A percentile compares a stretch with the other conserved stretches of the same genome.
phyloP scores from a whole-genome alignment of 1,140 invertebrate species.

The Periplaneta americana region DNA sequence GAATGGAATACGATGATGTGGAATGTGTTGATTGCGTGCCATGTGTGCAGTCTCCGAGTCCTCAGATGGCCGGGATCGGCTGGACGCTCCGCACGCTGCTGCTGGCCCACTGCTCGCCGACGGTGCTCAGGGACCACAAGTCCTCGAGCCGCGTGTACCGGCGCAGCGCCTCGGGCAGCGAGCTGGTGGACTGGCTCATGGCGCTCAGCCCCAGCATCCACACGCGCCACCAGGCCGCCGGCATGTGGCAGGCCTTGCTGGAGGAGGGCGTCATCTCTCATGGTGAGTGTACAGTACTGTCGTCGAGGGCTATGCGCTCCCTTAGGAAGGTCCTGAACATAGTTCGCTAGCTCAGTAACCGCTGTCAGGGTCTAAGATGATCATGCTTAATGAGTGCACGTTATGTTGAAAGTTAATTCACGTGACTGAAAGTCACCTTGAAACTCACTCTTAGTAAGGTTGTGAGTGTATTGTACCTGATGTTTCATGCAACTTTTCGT shows the following conservation, averaged over 20 bases:
- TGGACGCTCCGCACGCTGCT: slow-evolving; percentile 64
- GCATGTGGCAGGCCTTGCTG: slow-evolving; percentile 80
- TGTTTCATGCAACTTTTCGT: too few relatives aligned
- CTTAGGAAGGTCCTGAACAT: too few relatives aligned
- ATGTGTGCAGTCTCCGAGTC: slow-evolving; percentile 47
- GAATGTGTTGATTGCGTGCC: neutral
- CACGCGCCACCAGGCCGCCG: slow-evolving; percentile 67
- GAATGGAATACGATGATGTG: too few relatives aligned
- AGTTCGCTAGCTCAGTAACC: too few relatives aligned
- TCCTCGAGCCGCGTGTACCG: slow-evolving; percentile 50
- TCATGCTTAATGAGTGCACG: too few relatives aligned
- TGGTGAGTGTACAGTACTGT: too few relatives aligned
- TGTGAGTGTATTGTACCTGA: too few relatives aligned
- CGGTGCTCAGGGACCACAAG: slow-evolving; percentile 53
- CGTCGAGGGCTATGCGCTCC: too few relatives aligned
- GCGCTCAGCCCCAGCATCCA: slow-evolving; percentile 41
- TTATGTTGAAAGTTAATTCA: too few relatives aligned
- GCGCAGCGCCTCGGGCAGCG: slow-evolving; percentile 50
- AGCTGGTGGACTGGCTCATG: slow-evolving; percentile 62
- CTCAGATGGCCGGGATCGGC: slow-evolving; percentile 57
- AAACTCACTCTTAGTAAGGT: too few relatives aligned
- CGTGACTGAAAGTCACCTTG: too few relatives aligned
- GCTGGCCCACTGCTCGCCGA: slow-evolving; percentile 50
- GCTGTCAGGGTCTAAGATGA: too few relatives aligned
- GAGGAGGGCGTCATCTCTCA: slow-evolving; percentile 76